Base-by-base conservation (phyloP, 2,113 vertebrate genomes). In the Bathybates hornii region DNA sequence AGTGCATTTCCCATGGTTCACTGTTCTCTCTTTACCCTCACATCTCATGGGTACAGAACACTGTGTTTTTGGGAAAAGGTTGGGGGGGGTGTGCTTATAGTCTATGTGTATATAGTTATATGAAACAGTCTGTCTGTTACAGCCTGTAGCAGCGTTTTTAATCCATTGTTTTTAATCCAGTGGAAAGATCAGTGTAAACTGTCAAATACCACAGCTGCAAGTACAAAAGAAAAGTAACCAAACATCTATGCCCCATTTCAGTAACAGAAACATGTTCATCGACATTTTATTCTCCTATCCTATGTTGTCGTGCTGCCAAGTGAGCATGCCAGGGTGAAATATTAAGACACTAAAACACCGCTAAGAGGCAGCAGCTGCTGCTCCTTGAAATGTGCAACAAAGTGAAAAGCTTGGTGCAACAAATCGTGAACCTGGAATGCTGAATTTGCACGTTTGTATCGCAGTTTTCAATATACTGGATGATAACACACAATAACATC, bases 1-100 rank as follows among this genome's bases (percentile, higher is more conserved):
- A 68, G 73, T 87, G 93, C 93, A 94, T 93, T 92, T 78, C 83
- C 89, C 48, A 80, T 87, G 82, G 93, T 94, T 94, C 89, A 87
- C 78, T 36, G 53, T 80, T 76, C 52, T 86, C 89, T 82, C 61
- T 79, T 88, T 87, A 84, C 81, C 53, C 57, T 29, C 4, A 45
- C 43, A 27, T 79, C 83, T 84, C 83, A 82, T 54, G 36, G 80
- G 36, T 32, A 73, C 11, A 14, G 86, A 87, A 78, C 80, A 85
- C 19, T 78, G 54, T 78, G 81, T 32, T 78, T 78, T 13, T 9
- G 17, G 17, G 43, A 6, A 52, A 78, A 50, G 73, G 73, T 52
- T 29, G 45, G 27, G 10, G 27, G 17, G 27, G 1, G 29, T 76
- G 36, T 66, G 21, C 27, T 54, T 9, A 24, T 38, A 10, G 16